Conservation (phyloP, 2,113 vertebrate genomes). For the Tragelaphus strepsiceros region DNA sequence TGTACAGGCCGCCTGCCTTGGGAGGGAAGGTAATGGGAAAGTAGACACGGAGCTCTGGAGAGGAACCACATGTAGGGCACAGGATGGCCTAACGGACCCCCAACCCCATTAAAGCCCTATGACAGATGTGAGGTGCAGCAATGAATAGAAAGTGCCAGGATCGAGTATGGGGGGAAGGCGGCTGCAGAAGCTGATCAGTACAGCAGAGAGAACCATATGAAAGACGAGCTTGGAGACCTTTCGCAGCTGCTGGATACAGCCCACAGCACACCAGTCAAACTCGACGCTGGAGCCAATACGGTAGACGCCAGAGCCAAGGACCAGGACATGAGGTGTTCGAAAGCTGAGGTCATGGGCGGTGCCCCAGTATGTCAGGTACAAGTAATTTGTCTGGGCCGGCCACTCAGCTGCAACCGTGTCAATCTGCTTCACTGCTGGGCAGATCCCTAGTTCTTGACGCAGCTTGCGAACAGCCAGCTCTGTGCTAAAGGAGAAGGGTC, state of each 20-base stretch:
- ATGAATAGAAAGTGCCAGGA: background rate
- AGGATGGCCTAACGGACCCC: background rate
- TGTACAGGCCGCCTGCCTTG: background rate
- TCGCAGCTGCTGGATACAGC: conserved; percentile 95
- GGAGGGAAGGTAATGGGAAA: background rate
- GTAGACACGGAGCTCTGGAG: background rate
- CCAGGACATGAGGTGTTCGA: conserved; percentile 89
- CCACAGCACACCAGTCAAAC: conserved; percentile 97
- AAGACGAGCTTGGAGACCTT: conserved; percentile 80
- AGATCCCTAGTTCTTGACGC: conserved; percentile 90
- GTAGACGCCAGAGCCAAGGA: conserved; percentile 96
- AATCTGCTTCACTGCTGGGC: conserved; percentile 96
- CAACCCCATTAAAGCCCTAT: background rate
- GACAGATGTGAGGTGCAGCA: background rate
- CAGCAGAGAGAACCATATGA: rapidly evolving
- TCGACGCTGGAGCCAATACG: conserved; percentile 98
- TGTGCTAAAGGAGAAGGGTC: conserved; percentile 81
- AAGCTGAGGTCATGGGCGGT: conserved; percentile 88
- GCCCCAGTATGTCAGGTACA: conserved; percentile 96
- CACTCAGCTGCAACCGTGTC: conserved; percentile 97
- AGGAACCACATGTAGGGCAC: background rate
- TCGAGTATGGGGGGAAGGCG: background rate
- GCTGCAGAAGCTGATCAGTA: background rate
- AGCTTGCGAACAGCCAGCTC: conserved; percentile 94
- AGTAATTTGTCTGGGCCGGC: conserved; percentile 96